A percentile compares a stretch with the other conserved stretches of the same genome.
Evolutionary conservation across 2,888 invertebrate species (phyloP).

Genomic region (Melipona bicolor): DNA sequence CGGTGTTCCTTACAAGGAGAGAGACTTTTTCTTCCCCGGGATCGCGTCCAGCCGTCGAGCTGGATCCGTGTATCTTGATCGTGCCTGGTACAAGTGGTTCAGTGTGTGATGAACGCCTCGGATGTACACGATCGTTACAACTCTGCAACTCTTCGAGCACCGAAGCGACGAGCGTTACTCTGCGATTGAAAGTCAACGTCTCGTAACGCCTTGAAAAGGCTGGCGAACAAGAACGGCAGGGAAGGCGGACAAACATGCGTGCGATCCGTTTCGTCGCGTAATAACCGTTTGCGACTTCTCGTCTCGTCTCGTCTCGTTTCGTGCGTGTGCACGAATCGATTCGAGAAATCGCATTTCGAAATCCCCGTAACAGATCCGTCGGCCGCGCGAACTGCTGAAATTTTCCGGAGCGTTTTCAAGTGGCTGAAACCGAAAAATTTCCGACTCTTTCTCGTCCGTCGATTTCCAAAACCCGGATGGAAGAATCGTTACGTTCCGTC

Average conservation of each 20-base stretch:
- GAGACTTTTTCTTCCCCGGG: background rate
- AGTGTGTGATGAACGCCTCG: slow-evolving; percentile 41
- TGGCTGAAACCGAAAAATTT: background rate
- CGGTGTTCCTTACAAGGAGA: slow-evolving; percentile 30
- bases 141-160: background rate
- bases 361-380: slow-evolving; percentile 9
- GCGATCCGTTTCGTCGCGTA: background rate
- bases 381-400: background rate
- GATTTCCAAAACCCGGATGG: background rate
- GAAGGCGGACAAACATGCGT: background rate
- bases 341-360: background rate
- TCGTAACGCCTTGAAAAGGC: slow-evolving; percentile 43
- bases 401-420: background rate
- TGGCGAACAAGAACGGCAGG: slow-evolving; percentile 26
- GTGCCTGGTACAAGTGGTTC: slow-evolving; percentile 38
- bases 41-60: background rate
- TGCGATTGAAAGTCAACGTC: slow-evolving; percentile 2
- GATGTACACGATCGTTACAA: slow-evolving; percentile 24
- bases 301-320: background rate
- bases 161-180: slow-evolving; percentile 1
- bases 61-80: background rate
- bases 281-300: background rate
- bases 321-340: background rate
- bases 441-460: slow-evolving; percentile 4
- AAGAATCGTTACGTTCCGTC: background rate